Evolutionary conservation across 2,797 vertebrate species (phyloP).

Genomic region (Knipowitschia caucasica): DNA sequence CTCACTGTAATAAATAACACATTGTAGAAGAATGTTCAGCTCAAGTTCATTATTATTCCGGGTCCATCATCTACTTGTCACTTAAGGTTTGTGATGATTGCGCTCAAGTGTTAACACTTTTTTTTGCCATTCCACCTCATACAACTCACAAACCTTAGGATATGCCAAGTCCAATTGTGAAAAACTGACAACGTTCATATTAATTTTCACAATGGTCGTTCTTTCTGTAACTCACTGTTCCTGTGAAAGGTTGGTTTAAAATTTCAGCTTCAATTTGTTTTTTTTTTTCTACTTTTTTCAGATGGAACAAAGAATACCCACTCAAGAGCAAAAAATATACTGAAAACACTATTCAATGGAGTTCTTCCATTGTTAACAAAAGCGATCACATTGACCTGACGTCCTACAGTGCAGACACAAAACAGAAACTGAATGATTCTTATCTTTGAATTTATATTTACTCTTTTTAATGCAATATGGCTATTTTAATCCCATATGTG

Average conservation of each 20-base stretch:
- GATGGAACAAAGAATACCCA: slow-evolving; percentile 14
- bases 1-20: slow-evolving; percentile 4
- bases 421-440: too few species aligned
- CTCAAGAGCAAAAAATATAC: background rate
- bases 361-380: too few species aligned
- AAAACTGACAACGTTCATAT: slow-evolving; percentile 38
- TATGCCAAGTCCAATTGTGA: slow-evolving; percentile 40
- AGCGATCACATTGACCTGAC: too few species aligned
- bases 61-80: slow-evolving; percentile 12
- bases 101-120: slow-evolving; percentile 21
- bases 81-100: slow-evolving; percentile 28
- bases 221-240: slow-evolving; percentile 16
- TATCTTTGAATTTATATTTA: too few species aligned
- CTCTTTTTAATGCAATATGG: too few species aligned
- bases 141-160: slow-evolving; percentile 27
- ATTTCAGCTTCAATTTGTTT: slow-evolving; percentile 15
- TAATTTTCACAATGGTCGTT: slow-evolving; percentile 30
- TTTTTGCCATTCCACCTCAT: slow-evolving; percentile 29
- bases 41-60: slow-evolving; percentile 1
- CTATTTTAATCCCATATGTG: too few species aligned
- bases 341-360: too few species aligned
- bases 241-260: slow-evolving; percentile 25
- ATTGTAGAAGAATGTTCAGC: slow-evolving; percentile 9
- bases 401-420: too few species aligned
- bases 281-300: slow-evolving; percentile 18